Evolutionary conservation across 37 sponge, comb jelly and placozoan genomes (phyloP), one percentile per base, ranked within the genome.

Genomic region (Ephydatia muelleri): DNA sequence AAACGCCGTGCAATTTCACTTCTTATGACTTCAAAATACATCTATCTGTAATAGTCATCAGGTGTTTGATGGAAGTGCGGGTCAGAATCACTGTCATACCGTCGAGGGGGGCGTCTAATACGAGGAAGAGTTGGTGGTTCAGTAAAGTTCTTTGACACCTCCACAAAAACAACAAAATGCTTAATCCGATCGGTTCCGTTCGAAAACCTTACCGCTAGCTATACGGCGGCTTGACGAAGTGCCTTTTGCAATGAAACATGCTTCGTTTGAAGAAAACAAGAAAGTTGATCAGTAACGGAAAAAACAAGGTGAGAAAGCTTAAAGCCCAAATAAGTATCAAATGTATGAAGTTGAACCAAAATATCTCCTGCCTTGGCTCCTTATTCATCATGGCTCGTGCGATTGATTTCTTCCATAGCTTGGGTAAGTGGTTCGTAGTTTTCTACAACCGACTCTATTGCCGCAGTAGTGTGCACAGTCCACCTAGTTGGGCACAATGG

Each of bases 401-500:
- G n/a, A n/a, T n/a, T n/a, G n/a, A 80, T 72, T 71, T 88, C 84
- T 26, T 78, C 77, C 77, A 87, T 38, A 21, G 77, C 78, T 29
- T 88, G 82, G 34, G 81, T 81, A 33, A 92, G 35, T 38, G 88
- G 49, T 22, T 76, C 38, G 72, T 92, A 88, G 47, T 90, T 75
- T 33, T 78, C 82, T 3, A 91, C 32, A 22, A 90, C 65, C 25
- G 92, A 88, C 67, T 92, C 88, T 64, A 87, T 72, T 16, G 88
- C 92, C 43, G 36, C 68, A 26, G n/a, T n/a, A n/a, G 88, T 87
- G 69, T 88, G 74, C 21, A 72, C 92, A 76, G 88, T 92, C 92
- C 92, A 92, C 38, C 88, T 68, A 25, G 88, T 92, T 22, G 77
- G 26, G 66, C 88, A 92, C 3, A 92, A 79, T 38, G 88, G 79